Evolutionary conservation across 2,797 vertebrate genomes (phyloP).

Genomic region (Brachyalestes nurse): DNA sequence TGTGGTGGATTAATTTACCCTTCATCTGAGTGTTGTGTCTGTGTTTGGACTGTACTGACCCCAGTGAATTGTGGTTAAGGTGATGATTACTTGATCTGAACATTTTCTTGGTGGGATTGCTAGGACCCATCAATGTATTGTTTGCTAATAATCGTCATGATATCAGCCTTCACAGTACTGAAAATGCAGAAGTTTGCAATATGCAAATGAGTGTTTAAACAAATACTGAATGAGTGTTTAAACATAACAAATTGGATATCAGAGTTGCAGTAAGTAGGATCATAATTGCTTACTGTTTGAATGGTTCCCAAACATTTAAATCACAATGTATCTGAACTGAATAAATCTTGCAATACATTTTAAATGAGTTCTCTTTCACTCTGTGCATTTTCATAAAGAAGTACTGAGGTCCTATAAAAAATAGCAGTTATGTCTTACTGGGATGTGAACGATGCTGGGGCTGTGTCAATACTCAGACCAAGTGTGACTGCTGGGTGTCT

Average conservation of each 20-base stretch:
- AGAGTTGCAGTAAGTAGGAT: too few species aligned
- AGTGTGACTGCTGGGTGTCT: slow-evolving; percentile 34
- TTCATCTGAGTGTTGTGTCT: slow-evolving; percentile 33
- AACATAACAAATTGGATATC: background rate
- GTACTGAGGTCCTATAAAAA: slow-evolving; percentile 29
- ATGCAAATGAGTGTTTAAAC: background rate
- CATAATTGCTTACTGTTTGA: background rate
- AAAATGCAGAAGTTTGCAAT: background rate
- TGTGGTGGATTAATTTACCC: slow-evolving; percentile 33
- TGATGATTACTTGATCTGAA: slow-evolving; percentile 15
- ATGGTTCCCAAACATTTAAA: background rate
- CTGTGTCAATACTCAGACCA: slow-evolving; percentile 41
- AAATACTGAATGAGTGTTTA: background rate
- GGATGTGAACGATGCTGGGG: slow-evolving; percentile 29
- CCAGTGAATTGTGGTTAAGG: slow-evolving; percentile 1
- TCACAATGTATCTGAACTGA: background rate
- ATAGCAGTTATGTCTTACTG: slow-evolving; percentile 32
- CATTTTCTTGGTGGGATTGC: background rate
- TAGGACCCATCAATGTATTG: background rate
- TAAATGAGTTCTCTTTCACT: background rate
- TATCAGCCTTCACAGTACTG: background rate
- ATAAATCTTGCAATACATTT: background rate
- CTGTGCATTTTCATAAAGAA: slow-evolving; percentile 5
- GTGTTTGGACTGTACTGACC: slow-evolving; percentile 22
- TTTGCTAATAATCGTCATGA: background rate